Evolutionary conservation across 2,888 invertebrate genomes (phyloP).

Genomic region (Petrolisthes manimaculis): DNA sequence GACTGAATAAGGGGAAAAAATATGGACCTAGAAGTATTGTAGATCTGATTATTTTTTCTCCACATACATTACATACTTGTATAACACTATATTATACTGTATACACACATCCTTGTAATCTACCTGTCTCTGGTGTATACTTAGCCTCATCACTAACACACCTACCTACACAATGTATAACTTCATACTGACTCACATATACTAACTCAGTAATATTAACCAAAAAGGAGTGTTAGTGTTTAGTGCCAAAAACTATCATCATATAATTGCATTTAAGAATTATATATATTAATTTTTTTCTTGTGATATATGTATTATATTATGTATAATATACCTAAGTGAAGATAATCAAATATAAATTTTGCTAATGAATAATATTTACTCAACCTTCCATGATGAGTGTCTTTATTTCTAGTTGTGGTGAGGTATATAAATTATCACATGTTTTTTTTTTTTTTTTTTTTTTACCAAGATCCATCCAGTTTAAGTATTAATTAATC

Average conservation of each 20-base stretch:
- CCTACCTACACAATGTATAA: too few species aligned
- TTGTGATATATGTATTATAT: slow-evolving; percentile 39
- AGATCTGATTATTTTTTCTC: too few species aligned
- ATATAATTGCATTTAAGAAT: slow-evolving; percentile 21
- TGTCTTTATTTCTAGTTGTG: not conserved
- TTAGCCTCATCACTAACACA: too few species aligned
- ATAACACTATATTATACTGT: too few species aligned
- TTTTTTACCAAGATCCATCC: not conserved
- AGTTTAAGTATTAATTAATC: not conserved
- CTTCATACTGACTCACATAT: not conserved
- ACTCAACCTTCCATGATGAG: slow-evolving; percentile 19
- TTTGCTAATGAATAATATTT: slow-evolving; percentile 26
- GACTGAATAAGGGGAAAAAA: too few species aligned
- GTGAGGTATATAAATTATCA: not conserved
- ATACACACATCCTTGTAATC: too few species aligned
- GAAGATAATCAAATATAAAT: slow-evolving; percentile 33
- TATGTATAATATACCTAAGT: slow-evolving; percentile 37
- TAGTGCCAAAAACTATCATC: slow-evolving; percentile 39
- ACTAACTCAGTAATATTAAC: not conserved
- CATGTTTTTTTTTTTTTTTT: not conserved
- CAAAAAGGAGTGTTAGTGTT: slow-evolving; percentile 1
- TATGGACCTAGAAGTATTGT: too few species aligned
- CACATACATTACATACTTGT: too few species aligned
- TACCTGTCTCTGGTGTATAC: too few species aligned
- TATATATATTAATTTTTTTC: not conserved